phyloP scores from a whole-genome alignment of 2,113 vertebrate genomes.

The Rhineura floridana region DNA sequence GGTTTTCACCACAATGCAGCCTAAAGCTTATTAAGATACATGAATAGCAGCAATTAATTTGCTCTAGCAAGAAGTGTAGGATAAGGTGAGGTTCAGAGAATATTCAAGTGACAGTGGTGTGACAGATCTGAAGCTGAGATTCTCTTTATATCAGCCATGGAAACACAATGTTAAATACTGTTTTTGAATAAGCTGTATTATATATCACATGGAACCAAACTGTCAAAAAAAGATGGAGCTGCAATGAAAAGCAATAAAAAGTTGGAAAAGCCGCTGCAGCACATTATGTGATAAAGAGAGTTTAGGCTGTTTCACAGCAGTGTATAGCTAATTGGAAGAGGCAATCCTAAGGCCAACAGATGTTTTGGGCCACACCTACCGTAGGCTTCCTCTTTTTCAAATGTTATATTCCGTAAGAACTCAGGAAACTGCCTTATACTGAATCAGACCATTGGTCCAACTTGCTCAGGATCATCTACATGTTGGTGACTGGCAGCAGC shows the following conservation, averaged over 20 bases:
- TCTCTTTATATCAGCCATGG: conserved; percentile 4
- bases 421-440: no score
- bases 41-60: conserved; percentile 47
- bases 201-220: conserved; percentile 42
- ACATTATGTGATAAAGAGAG: conserved; percentile 17
- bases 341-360: conserved; percentile 14
- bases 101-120: conserved; percentile 16
- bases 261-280: conserved; percentile 25
- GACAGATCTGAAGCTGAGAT: background rate
- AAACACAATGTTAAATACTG: conserved; percentile 27
- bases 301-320: conserved; percentile 18
- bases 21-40: conserved; percentile 48
- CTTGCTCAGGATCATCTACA: no score
- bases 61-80: background rate
- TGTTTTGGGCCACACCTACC: background rate
- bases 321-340: conserved; percentile 43
- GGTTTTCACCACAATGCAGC: conserved; percentile 34
- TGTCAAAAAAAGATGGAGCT: conserved; percentile 41
- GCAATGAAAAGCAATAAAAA: conserved; percentile 52
- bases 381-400: background rate
- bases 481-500: no score
- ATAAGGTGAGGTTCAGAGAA: conserved; percentile 34
- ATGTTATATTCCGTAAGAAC: no score
- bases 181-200: conserved; percentile 29
- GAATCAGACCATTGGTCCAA: no score